Evolutionary conservation across 2,113 vertebrate species (phyloP), one percentile per base, ranked within the genome.

Genomic region (Prunella himalayana): DNA sequence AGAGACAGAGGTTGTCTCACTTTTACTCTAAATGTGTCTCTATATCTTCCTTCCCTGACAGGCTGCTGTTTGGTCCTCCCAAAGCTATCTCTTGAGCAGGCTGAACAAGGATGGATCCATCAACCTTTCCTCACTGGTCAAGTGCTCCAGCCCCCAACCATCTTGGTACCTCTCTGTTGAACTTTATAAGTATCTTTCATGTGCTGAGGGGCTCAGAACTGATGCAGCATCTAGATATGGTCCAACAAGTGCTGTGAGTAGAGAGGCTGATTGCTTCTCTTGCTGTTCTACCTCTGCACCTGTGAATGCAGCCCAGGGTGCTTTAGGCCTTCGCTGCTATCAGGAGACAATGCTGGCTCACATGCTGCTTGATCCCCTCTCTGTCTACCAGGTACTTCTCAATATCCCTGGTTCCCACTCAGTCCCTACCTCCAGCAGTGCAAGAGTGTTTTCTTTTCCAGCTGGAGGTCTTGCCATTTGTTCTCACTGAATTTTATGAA

Each of bases 241-340:
- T 72, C 49, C 82, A 54, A 63, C 12, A 59, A 59, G 17, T 50
- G 11, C 15, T 70, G 25, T 42, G 39, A 54, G 5, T 44, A 57
- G 82, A 90, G 17, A 9, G 14, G 4, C 6, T 42, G 31, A 44
- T 44, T 2, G 1, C 23, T 53, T 77, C 18, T 41, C 41, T 82
- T 41, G 19, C 25, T 59, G 19, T 90, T 53, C 39, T 54, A 39
- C 18, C 24, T 92, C 39, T 65, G 8, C 20, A n/a, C 1, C 12
- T 80, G 21, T 53, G 57, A 57, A 25, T 61, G 27, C 14, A 76
- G 53, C 24, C 20, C 12, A 50, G 42, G 45, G 3, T 49, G 35
- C 8, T 44, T 63, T 61, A 53, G 39, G 24, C 16, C 2, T 9
- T 20, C 0, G 3, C 51, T 65, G n/a, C 59, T 7, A 2, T 31